Evolutionary conservation across 2,113 vertebrate species (phyloP).

Genomic region (Melanotaenia duboulayi): DNA sequence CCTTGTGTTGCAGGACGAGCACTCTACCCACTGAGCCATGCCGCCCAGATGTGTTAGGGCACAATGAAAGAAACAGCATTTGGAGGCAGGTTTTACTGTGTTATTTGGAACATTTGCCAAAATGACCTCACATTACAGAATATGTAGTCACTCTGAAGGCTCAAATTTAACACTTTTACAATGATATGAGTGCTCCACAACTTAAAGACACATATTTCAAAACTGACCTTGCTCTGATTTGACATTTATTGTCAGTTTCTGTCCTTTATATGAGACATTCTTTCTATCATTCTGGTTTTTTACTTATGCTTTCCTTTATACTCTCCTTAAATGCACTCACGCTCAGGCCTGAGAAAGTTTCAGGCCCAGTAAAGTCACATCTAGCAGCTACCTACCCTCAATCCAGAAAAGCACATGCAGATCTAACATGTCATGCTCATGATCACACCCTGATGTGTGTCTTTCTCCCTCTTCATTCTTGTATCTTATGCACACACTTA

Average conservation of each 20-base stretch:
- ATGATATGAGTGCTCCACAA: slow-evolving; percentile 10
- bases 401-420: slow-evolving; percentile 53
- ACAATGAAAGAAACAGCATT: slow-evolving; percentile 17
- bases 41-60: slow-evolving; percentile 16
- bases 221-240: slow-evolving; percentile 44
- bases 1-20: no score
- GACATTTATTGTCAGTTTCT: slow-evolving; percentile 51
- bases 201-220: slow-evolving; percentile 7
- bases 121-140: slow-evolving; percentile 6
- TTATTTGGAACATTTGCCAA: slow-evolving; percentile 19
- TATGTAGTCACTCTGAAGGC: neutral
- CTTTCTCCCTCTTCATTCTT: slow-evolving; percentile 10
- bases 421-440: slow-evolving; percentile 30
- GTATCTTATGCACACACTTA: slow-evolving; percentile 17
- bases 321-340: slow-evolving; percentile 7
- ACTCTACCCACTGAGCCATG: no score
- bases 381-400: slow-evolving; percentile 43
- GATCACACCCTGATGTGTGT: slow-evolving; percentile 42
- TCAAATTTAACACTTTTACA: slow-evolving; percentile 6
- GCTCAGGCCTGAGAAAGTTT: slow-evolving; percentile 44
- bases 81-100: neutral
- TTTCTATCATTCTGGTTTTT: slow-evolving; percentile 9
- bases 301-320: neutral
- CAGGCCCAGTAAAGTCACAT: slow-evolving; percentile 51
- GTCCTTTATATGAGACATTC: slow-evolving; percentile 52